Percentiles rank a stretch among this genome's conserved stretches.
Conservation (phyloP, 2,797 vertebrate species). For the Coracias cyanogaster region DNA sequence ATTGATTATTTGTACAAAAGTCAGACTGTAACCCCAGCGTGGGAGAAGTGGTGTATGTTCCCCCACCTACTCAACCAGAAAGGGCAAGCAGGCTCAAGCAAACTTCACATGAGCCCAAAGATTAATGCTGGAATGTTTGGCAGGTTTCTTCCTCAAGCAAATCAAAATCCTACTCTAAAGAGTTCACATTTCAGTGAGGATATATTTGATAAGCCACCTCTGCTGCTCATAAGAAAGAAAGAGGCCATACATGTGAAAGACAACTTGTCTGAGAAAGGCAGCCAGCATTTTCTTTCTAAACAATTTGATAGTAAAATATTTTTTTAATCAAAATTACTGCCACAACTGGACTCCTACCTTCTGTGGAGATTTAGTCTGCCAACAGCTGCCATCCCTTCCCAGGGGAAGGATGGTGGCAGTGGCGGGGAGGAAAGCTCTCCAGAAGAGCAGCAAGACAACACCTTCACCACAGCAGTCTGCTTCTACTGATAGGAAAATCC, state of each 20-base stretch:
- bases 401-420: too few relatives aligned
- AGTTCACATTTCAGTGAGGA: not conserved
- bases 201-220: not conserved
- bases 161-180: not conserved
- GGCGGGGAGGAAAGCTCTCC: not conserved
- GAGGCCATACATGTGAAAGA: not conserved
- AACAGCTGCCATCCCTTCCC: not conserved
- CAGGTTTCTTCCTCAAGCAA: not conserved
- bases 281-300: not conserved
- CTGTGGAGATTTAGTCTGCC: not conserved
- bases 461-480: not conserved
- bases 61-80: not conserved
- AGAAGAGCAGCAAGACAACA: not conserved
- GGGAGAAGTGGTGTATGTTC: not conserved
- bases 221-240: not conserved
- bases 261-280: not conserved
- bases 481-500: not conserved
- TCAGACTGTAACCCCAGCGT: rapidly evolving
- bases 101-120: not conserved
- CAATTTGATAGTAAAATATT: not conserved
- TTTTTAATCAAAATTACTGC: not conserved
- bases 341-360: not conserved
- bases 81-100: not conserved
- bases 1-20: not conserved
- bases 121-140: not conserved